Evolutionary conservation across 2,888 invertebrate genomes (phyloP).

Genomic region (Tipula unca): DNA sequence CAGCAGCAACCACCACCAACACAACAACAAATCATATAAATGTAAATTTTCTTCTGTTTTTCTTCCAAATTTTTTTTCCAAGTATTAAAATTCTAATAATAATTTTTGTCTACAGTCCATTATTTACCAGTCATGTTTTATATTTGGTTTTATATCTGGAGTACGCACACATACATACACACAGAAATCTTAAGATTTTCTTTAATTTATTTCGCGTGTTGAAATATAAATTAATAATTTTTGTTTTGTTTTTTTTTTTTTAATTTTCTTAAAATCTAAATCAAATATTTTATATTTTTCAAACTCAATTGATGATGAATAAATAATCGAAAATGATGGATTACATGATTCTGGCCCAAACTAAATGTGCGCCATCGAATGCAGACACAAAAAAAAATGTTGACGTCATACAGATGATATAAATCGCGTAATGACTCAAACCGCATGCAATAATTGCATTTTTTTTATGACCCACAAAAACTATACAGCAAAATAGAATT

Average conservation of each 20-base stretch:
- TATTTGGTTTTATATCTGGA: background rate
- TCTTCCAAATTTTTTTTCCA: background rate
- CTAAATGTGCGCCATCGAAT: background rate
- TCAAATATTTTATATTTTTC: background rate
- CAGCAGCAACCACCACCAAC: background rate
- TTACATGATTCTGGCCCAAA: background rate
- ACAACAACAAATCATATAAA: background rate
- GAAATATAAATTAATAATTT: background rate
- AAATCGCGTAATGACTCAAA: no score
- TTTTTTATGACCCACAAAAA: background rate
- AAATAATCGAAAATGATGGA: background rate
- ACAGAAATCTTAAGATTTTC: background rate
- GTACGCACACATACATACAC: background rate
- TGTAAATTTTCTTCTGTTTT: background rate
- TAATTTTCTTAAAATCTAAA: no score
- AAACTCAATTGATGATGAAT: background rate
- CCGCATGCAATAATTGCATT: no score
- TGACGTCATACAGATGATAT: background rate
- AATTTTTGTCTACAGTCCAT: background rate
- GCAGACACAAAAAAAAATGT: no score
- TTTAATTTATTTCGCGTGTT: background rate
- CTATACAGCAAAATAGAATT: no score
- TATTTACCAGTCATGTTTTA: background rate
- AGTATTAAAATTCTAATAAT: background rate
- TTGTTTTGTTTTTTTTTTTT: background rate